Conservation (phyloP, 2,113 vertebrate genomes). For the Tragelaphus imberbis region DNA sequence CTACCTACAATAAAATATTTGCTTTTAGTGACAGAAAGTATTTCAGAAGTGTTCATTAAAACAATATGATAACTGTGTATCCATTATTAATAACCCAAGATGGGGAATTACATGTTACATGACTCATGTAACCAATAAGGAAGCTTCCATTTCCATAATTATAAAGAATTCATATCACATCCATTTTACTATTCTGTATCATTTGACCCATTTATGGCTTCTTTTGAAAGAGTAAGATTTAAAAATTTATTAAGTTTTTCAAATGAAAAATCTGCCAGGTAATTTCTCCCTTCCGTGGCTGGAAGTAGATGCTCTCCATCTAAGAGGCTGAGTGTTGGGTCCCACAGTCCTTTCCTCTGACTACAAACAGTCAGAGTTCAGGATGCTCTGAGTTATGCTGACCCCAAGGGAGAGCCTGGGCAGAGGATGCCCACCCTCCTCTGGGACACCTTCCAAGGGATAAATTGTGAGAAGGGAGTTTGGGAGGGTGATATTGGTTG, state of each 20-base stretch:
- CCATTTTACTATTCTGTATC: slow-evolving; percentile 71
- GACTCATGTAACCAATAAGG: slow-evolving; percentile 79
- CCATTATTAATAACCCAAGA: slow-evolving; percentile 80
- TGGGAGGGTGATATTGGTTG: background rate
- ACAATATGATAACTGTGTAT: slow-evolving; percentile 80
- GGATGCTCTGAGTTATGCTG: background rate
- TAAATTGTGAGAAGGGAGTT: background rate
- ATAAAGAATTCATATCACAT: slow-evolving; percentile 81
- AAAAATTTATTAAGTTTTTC: slow-evolving; percentile 73
- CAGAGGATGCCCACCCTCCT: accelerated
- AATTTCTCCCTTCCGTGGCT: slow-evolving; percentile 19
- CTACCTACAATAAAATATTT: slow-evolving; percentile 71
- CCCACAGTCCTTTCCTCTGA: background rate
- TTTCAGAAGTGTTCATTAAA: slow-evolving; percentile 80
- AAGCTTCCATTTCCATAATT: slow-evolving; percentile 74
- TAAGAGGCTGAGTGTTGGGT: background rate
- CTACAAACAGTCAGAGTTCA: background rate
- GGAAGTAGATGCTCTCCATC: background rate
- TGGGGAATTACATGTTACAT: slow-evolving; percentile 74
- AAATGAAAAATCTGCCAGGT: slow-evolving; percentile 61
- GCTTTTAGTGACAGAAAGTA: slow-evolving; percentile 68
- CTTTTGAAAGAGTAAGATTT: slow-evolving; percentile 76
- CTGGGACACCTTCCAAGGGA: background rate
- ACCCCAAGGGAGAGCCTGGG: background rate
- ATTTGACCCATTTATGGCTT: slow-evolving; percentile 74